Conservation (phyloP, 2,888 invertebrate species). For the Xanthorhoe designata region DNA sequence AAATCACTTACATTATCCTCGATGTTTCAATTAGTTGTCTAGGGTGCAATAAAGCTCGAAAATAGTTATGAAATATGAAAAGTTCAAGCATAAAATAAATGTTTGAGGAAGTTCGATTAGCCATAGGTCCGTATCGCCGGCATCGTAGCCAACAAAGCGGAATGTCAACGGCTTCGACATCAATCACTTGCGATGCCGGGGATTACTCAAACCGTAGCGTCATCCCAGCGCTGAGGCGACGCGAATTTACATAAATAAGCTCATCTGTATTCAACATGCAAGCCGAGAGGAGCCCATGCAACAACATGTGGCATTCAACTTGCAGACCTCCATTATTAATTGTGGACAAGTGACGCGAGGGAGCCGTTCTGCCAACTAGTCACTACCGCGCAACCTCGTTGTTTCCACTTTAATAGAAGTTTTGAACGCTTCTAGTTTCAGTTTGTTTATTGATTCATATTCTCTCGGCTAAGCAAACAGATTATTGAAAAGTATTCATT, state of each 20-base stretch:
- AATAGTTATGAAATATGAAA: conserved; percentile 5
- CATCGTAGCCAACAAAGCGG: conserved; percentile 58
- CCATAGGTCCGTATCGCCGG: conserved; percentile 46
- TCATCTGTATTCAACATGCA: conserved; percentile 82
- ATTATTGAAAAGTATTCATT: conserved; percentile 33
- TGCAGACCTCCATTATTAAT: conserved; percentile 82
- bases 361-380: conserved; percentile 56
- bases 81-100: conserved; percentile 9
- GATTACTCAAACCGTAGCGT: conserved; percentile 73
- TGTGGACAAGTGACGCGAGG: conserved; percentile 76
- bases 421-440: conserved; percentile 52
- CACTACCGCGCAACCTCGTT: conserved; percentile 54
- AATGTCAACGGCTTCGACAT: conserved; percentile 72
- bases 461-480: conserved; percentile 45
- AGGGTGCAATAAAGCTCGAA: not conserved
- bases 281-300: conserved; percentile 73
- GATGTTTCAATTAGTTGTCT: conserved; percentile 12
- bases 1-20: not conserved
- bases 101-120: conserved; percentile 45
- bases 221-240: conserved; percentile 68
- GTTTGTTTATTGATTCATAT: conserved; percentile 63
- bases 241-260: conserved; percentile 82
- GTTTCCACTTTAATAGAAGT: conserved; percentile 71
- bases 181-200: conserved; percentile 77
- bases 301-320: conserved; percentile 82